Conservation (phyloP, 2,113 vertebrate species). For the Phasianus colchicus region DNA sequence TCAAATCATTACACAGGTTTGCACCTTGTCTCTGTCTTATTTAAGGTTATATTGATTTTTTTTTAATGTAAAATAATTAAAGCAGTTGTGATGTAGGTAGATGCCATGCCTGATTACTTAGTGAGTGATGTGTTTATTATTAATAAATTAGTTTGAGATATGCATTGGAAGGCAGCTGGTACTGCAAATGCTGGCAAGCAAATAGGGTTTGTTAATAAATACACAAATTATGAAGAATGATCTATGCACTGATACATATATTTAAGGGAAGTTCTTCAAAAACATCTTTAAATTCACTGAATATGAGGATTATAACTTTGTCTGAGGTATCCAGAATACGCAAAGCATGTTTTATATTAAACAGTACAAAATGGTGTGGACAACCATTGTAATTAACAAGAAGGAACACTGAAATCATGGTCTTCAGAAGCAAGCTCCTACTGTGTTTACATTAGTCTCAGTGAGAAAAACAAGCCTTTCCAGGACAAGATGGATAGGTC, state of each 20-base stretch:
- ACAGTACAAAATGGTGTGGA: not conserved
- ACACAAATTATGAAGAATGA: not conserved
- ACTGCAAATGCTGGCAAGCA: not conserved
- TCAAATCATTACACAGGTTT: not conserved
- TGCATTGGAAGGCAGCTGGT: not conserved
- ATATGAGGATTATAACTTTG: not conserved
- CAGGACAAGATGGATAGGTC: not conserved
- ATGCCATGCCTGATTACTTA: not conserved
- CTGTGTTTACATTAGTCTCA: not conserved
- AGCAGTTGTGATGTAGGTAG: not conserved
- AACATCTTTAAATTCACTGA: not conserved
- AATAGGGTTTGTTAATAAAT: not conserved
- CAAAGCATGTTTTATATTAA: not conserved
- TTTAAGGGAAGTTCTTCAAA: constrained; percentile 2
- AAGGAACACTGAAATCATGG: rapidly evolving
- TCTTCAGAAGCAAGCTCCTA: not conserved
- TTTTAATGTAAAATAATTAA: not conserved
- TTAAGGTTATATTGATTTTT: not conserved
- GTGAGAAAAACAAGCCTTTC: not conserved
- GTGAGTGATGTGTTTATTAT: not conserved
- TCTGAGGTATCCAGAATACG: not conserved
- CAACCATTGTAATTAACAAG: not conserved
- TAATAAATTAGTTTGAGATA: not conserved
- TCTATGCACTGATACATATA: not conserved
- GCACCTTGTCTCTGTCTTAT: not conserved